Percentiles rank a stretch among this genome's conserved stretches.
Conservation (phyloP, 2,113 vertebrate species). For the Notiomystis cincta region DNA sequence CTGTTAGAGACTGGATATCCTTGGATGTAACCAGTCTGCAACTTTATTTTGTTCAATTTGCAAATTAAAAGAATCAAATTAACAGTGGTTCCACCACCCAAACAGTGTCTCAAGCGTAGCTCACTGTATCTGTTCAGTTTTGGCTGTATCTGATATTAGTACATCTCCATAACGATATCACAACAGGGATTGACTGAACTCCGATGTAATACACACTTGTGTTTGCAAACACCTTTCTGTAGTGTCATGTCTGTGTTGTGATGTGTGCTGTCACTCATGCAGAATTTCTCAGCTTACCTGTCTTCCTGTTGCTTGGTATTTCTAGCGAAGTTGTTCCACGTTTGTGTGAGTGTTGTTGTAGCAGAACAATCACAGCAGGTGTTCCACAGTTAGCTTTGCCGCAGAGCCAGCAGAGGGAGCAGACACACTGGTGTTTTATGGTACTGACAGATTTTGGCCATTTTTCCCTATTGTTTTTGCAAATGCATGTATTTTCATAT, state of each 20-base stretch:
- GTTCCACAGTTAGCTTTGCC: constrained; percentile 6
- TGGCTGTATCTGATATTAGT: background rate
- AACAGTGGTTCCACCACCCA: background rate
- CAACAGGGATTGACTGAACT: background rate
- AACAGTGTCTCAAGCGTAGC: background rate
- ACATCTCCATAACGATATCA: background rate
- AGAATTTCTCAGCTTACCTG: background rate
- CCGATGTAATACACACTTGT: no score
- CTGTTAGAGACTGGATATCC: background rate
- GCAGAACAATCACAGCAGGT: background rate
- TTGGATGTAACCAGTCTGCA: background rate
- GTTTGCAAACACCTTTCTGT: background rate
- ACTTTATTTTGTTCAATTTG: background rate
- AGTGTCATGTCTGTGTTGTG: background rate
- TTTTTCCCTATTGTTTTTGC: background rate
- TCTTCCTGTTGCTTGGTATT: background rate
- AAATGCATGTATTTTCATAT: background rate
- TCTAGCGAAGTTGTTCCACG: background rate
- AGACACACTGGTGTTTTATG: background rate
- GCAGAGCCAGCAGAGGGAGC: constrained; percentile 72
- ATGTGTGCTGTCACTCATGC: background rate
- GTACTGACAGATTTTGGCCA: background rate
- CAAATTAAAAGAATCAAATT: background rate
- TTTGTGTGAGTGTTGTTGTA: background rate
- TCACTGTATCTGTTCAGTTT: background rate